Percentiles rank a stretch among this genome's conserved stretches.
Conservation (phyloP, 2,888 invertebrate species). For the Sarcophaga variegata region DNA sequence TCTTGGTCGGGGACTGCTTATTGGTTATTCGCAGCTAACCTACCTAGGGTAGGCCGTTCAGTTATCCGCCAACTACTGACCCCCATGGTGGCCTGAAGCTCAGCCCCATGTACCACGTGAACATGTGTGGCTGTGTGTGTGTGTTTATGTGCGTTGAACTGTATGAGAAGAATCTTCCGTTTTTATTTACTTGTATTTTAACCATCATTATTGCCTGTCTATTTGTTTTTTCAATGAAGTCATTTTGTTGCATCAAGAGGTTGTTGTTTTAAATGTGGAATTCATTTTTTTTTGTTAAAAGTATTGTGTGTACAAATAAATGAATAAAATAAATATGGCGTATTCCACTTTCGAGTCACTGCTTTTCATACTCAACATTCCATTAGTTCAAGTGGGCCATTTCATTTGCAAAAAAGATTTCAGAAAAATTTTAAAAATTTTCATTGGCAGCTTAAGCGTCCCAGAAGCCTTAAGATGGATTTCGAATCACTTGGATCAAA, state of each 20-base stretch:
- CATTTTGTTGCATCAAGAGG: slow-evolving; percentile 67
- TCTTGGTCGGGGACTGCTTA: too few relatives aligned
- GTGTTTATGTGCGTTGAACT: slow-evolving; percentile 17
- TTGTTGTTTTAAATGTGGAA: slow-evolving; percentile 66
- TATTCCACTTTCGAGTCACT: slow-evolving; percentile 28
- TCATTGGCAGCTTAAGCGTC: too few relatives aligned
- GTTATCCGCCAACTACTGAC: too few relatives aligned
- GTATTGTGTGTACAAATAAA: neutral
- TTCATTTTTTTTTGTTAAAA: slow-evolving; percentile 34
- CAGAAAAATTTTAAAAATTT: too few relatives aligned
- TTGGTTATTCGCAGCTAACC: too few relatives aligned
- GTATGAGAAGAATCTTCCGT: slow-evolving; percentile 57
- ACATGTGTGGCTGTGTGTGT: neutral
- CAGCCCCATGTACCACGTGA: neutral
- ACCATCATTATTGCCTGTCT: slow-evolving; percentile 57
- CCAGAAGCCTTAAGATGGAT: too few relatives aligned
- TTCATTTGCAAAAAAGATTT: neutral
- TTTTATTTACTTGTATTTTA: slow-evolving; percentile 66
- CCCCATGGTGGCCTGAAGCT: too few relatives aligned
- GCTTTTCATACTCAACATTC: neutral
- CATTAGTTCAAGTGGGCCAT: neutral
- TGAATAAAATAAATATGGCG: slow-evolving; percentile 38
- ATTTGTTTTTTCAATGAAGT: slow-evolving; percentile 67
- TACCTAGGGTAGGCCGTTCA: too few relatives aligned
- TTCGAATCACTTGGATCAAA: too few relatives aligned